These are phyloP conservation scores for Sus scrofa DNA, from an alignment of 2,113 vertebrate species.

Conservation along the genomic window T2T-Sscrofa CM000820.6:15376501-15377000, in stretches of 20 bases:
- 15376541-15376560: neutral
- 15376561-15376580: neutral
- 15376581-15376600: neutral
- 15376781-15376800: neutral
- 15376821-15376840: neutral
- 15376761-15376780: neutral
- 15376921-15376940: neutral
- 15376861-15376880: neutral
- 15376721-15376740: neutral
- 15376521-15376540: neutral
- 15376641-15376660: neutral
- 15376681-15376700: neutral
- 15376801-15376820: neutral
- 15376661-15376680: neutral
- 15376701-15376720: neutral
- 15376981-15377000: neutral
- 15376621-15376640: neutral
- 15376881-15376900: neutral
- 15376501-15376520: neutral
- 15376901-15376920: neutral
- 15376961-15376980: neutral
- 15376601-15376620: neutral
- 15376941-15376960: neutral
- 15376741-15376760: neutral
- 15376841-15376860: neutral